phyloP scores from a whole-genome alignment of 2,888 invertebrate species.

The Eudemis profundana region DNA sequence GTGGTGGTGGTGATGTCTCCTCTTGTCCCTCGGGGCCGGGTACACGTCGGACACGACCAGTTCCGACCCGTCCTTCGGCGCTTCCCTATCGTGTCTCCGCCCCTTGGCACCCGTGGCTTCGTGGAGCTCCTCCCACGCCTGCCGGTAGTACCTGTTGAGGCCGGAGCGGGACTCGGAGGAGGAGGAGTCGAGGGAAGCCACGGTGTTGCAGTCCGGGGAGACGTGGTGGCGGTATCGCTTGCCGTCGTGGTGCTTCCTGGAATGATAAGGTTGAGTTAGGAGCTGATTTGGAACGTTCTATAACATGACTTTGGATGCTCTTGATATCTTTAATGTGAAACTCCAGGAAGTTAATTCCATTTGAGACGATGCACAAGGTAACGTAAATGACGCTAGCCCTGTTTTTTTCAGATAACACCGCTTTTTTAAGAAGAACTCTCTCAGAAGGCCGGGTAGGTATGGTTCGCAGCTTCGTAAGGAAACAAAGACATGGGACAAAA shows the following conservation, averaged over 20 bases:
- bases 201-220: constrained; percentile 95
- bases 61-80: constrained; percentile 90
- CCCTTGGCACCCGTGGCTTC: constrained; percentile 89
- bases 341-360: too few relatives aligned
- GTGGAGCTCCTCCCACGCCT: constrained; percentile 97
- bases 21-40: constrained; percentile 84
- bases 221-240: constrained; percentile 95
- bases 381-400: too few relatives aligned
- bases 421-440: too few relatives aligned
- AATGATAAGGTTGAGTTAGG: not conserved
- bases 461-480: too few relatives aligned
- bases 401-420: too few relatives aligned
- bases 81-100: constrained; percentile 78
- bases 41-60: constrained; percentile 89
- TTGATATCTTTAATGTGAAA: not conserved
- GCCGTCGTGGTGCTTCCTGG: constrained; percentile 87
- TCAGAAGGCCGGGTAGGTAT: too few relatives aligned
- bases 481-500: too few relatives aligned
- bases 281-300: too few relatives aligned
- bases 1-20: constrained; percentile 90
- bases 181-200: constrained; percentile 95
- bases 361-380: too few relatives aligned
- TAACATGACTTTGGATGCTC: constrained; percentile 11
- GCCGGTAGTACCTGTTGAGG: constrained; percentile 94
- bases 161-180: constrained; percentile 94